Base-by-base conservation (phyloP, 2,113 vertebrate genomes). In the Caracal caracal region DNA sequence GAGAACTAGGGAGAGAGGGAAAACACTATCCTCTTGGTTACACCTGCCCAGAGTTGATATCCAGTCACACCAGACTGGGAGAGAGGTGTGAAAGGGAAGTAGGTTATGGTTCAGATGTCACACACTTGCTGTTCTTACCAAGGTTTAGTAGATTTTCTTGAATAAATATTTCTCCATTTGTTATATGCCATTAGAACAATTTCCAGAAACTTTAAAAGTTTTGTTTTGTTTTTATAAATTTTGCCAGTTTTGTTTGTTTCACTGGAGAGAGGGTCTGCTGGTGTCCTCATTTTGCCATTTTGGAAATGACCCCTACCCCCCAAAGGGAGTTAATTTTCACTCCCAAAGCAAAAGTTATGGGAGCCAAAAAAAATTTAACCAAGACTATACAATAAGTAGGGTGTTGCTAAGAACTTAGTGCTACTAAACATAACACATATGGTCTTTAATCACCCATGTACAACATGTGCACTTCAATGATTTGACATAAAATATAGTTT, bases 331-430 rank as follows among this genome's bases (percentile, higher is more conserved):
- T 76, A 22, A 43, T 95, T 93, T 94, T 91, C 71, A 92, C 33
- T 84, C 33, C 22, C 63, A 70, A 94, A 97, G 49, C 37, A 81
- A 96, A 94, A 93, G 66, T 61, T 80, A 4, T n/a, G 24, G 65
- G 28, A 80, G n/a, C 33, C 65, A 89, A 47, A 75, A 24, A 15
- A 10, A 33, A 80, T 75, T 94, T 66, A 33, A 75, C 35, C 35
- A 49, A 91, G 56, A 68, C 15, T 51, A 0, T 70, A 47, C 12
- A 33, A 28, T 71, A 82, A 79, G 33, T 82, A 71, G 3, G 78
- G 6, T 81, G 30, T 78, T 43, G 8, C 40, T 63, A 35, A 73
- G 37, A 79, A 24, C 5, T 75, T 76, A 75, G 28, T 85, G 15
- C 33, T 75, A 1, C n/a, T 73, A 24, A 87, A 51, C 5, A 35